Base-by-base conservation (phyloP, 2,113 vertebrate genomes). In the Pycnonotus jocosus region DNA sequence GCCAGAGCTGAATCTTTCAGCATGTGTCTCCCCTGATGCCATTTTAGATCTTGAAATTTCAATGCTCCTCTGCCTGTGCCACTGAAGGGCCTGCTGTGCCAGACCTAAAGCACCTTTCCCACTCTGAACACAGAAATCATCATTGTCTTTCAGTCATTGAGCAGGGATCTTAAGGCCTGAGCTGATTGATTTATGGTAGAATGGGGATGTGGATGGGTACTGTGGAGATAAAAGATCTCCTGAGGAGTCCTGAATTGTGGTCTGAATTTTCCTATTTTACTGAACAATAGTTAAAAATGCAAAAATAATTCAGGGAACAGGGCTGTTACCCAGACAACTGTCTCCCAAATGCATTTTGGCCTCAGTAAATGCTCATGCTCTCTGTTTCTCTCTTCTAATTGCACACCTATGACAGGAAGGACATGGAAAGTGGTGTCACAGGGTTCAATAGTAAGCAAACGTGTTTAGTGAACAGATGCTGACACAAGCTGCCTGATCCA, bases 11-110 rank as follows among this genome's bases (percentile, higher is more conserved):
- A 78, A 38, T 84, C 35, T 71, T 66, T 83, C 42, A 65, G 12
- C 3, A 15, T 1, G 1, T 62, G 28, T 53, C 15, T 57, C 18
- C 6, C 27, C 10, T 47, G 38, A 89, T 81, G 14, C 8, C 9
- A 19, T 47, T 66, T 86, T 15, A 74, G 33, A 33, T 47, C 38
- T 27, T 45, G 37, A 73, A 64, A 79, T n/a, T 18, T 44, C 23
- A 48, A 2, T 24, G 9, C 25, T 73, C 8, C 15, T 93, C 65
- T 74, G 31, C 15, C 12, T 0, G 0, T 16, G 19, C 24, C 8
- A 9, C 8, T 47, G n/a, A 53, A 50, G 13, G 7, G 16, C 21
- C 23, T 51, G 48, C 8, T 47, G 45, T 83, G 44, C n/a, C 31
- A 6, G 35, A 68, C 7, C 16, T 44, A 11, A 40, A 60, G 7